Evolutionary conservation across 2,888 invertebrate genomes (phyloP), one percentile per base, ranked within the genome.

Genomic region (Dioctria rufipes): DNA sequence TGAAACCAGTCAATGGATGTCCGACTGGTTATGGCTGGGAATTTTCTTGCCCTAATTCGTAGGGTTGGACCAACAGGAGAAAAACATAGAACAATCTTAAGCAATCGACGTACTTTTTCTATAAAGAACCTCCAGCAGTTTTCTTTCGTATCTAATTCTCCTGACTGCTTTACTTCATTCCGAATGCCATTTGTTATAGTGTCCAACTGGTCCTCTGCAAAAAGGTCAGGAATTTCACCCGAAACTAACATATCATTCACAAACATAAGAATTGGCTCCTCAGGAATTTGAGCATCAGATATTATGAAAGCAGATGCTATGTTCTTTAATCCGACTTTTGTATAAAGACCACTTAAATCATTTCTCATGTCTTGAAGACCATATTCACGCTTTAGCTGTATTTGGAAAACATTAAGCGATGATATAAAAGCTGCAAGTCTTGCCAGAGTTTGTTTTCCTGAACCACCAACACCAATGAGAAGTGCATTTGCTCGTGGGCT

Each of bases 121-220:
- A 98, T 96, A 87, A 97, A 98, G 89, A 95, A 98, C 86, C 93
- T 94, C 98, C 98, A 98, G 87, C 98, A 98, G 87, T 97, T 98
- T 87, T 98, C 98, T 81, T 94, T 92, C 0, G 95, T 95, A 86
- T 98, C 98, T 78, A 93, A 91, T 81, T 96, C 90, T 1, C 98
- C 98, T 1, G 93, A 90, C 58, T 94, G 93, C 89, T 96, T 96
- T 0, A 95, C 94, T 90, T 95, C 95, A 83, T 93, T 93, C 83
- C 93, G 90, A 8, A 97, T 91, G 0, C 93, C 93, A 83, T 92
- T 92, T 37, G 97, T 93, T 65, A 98, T 93, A 86, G 95, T 95
- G 84, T 98, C 98, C 0, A 94, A 90, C 85, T 98, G 97, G 85
- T 98, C 98, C 86, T 98, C 98, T 0, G 95, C 91, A 84, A 98